Percentiles rank a stretch among this genome's conserved stretches.
phyloP scores from a whole-genome alignment of 2,888 invertebrate genomes.

The Eurytoma adleriae region DNA sequence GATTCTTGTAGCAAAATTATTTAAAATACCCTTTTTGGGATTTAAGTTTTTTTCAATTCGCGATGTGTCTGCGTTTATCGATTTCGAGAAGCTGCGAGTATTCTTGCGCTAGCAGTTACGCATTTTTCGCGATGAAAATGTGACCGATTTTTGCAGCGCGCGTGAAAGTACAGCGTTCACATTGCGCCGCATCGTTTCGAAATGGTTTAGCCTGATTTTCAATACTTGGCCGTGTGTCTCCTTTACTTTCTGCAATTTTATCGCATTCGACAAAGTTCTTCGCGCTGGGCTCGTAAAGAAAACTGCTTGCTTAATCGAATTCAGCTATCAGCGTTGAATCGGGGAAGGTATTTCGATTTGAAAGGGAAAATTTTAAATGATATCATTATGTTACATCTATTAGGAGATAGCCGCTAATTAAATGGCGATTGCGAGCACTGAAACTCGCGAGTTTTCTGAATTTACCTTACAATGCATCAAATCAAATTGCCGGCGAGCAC shows the following conservation, averaged over 20 bases:
- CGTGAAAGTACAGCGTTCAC: not conserved
- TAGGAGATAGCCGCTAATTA: constrained; percentile 33
- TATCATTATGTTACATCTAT: constrained; percentile 41
- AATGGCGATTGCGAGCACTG: constrained; percentile 29
- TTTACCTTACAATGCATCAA: constrained; percentile 36
- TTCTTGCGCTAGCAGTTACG: not conserved
- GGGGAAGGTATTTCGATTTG: constrained; percentile 26
- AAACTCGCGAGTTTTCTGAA: constrained; percentile 31
- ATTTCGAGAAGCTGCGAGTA: constrained; percentile 11
- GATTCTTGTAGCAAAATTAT: too few relatives aligned
- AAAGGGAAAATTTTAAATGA: constrained; percentile 25
- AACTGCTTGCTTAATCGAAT: not conserved
- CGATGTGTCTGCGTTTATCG: not conserved
- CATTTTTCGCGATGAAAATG: constrained; percentile 2
- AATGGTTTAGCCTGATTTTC: not conserved
- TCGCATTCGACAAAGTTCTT: not conserved
- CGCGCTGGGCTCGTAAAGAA: not conserved
- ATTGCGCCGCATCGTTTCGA: not conserved
- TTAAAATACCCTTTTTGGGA: too few relatives aligned
- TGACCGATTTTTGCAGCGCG: constrained; percentile 4
- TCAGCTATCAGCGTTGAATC: not conserved
- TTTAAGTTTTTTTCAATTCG: too few relatives aligned
- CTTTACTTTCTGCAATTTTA: not conserved
- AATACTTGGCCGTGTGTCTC: not conserved
- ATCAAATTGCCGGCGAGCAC: constrained; percentile 40